Base-by-base conservation (phyloP, 37 sponge, comb jelly and placozoan species). In the Tethya wilhelma region DNA sequence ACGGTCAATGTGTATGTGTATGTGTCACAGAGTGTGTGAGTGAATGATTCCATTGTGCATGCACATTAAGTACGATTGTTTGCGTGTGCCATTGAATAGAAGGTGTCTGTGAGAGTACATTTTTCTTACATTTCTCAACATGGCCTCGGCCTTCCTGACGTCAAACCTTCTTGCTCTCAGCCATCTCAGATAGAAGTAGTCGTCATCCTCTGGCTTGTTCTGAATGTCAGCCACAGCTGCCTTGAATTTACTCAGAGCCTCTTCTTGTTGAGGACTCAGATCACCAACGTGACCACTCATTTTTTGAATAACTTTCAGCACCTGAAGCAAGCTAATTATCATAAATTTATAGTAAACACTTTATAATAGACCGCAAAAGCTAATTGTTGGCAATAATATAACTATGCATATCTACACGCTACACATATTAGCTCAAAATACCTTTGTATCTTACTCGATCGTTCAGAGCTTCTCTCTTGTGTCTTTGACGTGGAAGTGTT, bases 201-300 rank as follows among this genome's bases (percentile, higher is more conserved):
- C 89, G 33, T 71, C 67, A 5, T 79, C 67, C 55, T 84, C 78
- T n/a, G 87, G 87, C 41, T 71, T 83, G 56, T 69, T 57, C 36
- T 53, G 69, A 56, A 90, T 68, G 64, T 81, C 87, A 26, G 81
- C 63, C 34, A 90, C n/a, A 22, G 73, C 71, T 17, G 55, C 78
- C 49, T 59, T 75, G 66, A 90, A 77, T 83, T 81, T 44, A 11
- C 26, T 19, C 26, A 93, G 79, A 1, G 90, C 90, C 1, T 67
- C 82, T 22, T 85, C 67, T 66, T 93, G 93, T 41, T 69, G 38
- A 5, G 86, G 67, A 37, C 78, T 81, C 40, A 93, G 66, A 62
- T 93, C 90, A 1, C 93, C 93, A 1, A 85, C 72, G 41, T 71
- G 44, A 12, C 93, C 93, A 66, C 93, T 93, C 93, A 93, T 93